Conservation (phyloP, 2,888 invertebrate species). For the Augiades crinisus region DNA sequence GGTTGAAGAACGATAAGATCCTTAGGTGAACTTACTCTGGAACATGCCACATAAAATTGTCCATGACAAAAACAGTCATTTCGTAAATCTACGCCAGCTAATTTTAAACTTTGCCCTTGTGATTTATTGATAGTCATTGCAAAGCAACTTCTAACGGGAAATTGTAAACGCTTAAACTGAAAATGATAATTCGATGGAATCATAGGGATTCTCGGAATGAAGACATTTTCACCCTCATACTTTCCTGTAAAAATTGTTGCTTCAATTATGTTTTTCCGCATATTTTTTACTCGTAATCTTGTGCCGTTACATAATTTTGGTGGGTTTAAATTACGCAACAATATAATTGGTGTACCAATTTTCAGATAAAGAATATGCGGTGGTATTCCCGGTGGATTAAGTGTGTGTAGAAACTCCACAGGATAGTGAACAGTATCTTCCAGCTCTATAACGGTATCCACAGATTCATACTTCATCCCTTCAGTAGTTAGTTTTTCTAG, state of each 20-base stretch:
- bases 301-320: conserved; percentile 30
- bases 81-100: neutral
- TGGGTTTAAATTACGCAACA: conserved; percentile 25
- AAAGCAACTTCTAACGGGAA: no score
- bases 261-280: neutral
- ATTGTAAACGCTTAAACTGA: conserved; percentile 26
- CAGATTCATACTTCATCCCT: neutral
- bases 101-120: neutral
- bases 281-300: conserved; percentile 6
- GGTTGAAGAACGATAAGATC: no score
- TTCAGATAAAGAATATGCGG: conserved; percentile 24
- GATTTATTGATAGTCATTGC: no score
- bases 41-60: neutral
- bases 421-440: conserved; percentile 28
- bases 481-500: neutral
- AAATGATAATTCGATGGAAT: conserved; percentile 27
- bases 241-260: conserved; percentile 11
- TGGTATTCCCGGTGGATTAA: conserved; percentile 27
- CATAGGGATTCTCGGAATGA: conserved; percentile 27
- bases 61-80: neutral
- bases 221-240: conserved; percentile 22
- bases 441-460: conserved; percentile 7
- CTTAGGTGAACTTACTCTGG: neutral
- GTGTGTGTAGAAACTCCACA: conserved; percentile 28
- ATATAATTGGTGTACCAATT: conserved; percentile 24